Base-by-base conservation (phyloP, 2,888 invertebrate genomes). In the Eupithecia pulchellata region DNA sequence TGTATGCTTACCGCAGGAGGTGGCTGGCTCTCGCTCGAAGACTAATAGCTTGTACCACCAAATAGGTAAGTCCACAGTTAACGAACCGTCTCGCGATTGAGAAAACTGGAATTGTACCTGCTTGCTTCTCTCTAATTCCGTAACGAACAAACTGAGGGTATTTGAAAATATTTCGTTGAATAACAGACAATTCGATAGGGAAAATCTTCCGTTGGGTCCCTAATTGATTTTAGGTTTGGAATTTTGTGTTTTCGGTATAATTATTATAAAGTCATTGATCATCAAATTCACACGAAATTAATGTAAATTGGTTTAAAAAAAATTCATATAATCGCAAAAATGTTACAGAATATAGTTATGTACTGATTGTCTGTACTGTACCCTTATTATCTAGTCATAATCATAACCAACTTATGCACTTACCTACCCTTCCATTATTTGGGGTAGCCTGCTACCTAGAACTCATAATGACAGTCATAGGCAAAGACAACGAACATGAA, bases 71-170 rank as follows among this genome's bases (percentile, higher is more conserved):
- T 34, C 69, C 77, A 73, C 69, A 76, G 77, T 74, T 84, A 84
- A 84, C 84, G 83, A 84, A 84, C 83, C 81, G 83, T 29, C 58
- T 79, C 79, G 77, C 74, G 76, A 78, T 77, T 75, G 77, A 75
- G 77, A 78, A 81, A 80, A 80, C 64, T 66, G 77, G 76, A 66
- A 75, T 73, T 71, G 77, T 77, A 78, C 71, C 72, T 39, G 36
- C 61, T 76, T 65, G 76, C 47, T 42, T 36, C 58, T 1, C 47
- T 36, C 0, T 61, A 27, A 27, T 52, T 47, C 42, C 29, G 30
- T 61, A 62, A 60, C 32, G 60, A 60, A 34, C 11, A 27, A 14
- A 4, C 58, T 30, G 1, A 14, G 17, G 30, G 25, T 14, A 11
- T 32, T 32, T 34, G 8, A n/a, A 58, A 30, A 58, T 58, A 58